A percentile compares a stretch with the other conserved stretches of the same genome.
Conservation (phyloP, 2,113 vertebrate species). For the Mirza zaza region DNA sequence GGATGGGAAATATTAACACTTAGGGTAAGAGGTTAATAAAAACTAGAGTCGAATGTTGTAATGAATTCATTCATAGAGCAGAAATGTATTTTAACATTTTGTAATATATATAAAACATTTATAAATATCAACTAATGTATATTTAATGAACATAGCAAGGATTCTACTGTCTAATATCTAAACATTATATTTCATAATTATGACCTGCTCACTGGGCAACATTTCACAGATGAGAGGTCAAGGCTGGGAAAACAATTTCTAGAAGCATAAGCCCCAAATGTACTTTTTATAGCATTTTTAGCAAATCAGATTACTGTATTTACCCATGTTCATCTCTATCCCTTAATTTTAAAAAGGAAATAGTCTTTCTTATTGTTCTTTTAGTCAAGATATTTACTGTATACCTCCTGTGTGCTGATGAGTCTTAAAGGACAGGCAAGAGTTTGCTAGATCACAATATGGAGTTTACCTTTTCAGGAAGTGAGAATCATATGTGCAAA, state of each 20-base stretch:
- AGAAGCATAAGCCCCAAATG: conserved; percentile 53
- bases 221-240: conserved; percentile 72
- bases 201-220: conserved; percentile 65
- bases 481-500: background rate
- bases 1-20: conserved; percentile 76
- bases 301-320: conserved; percentile 65
- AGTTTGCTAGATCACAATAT: background rate
- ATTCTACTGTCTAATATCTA: conserved; percentile 51
- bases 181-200: conserved; percentile 76
- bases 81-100: conserved; percentile 72
- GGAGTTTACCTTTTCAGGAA: background rate
- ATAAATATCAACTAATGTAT: conserved; percentile 78
- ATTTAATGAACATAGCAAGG: conserved; percentile 68
- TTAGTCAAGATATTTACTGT: background rate
- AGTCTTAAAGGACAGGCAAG: background rate
- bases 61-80: conserved; percentile 65
- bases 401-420: background rate
- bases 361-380: background rate
- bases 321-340: conserved; percentile 45
- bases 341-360: conserved; percentile 57
- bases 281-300: conserved; percentile 66
- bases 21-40: conserved; percentile 81
- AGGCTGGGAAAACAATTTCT: conserved; percentile 68
- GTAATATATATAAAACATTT: conserved; percentile 73
- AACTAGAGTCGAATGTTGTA: conserved; percentile 62